A percentile compares a stretch with the other conserved stretches of the same genome.
phyloP scores from a whole-genome alignment of 2,797 vertebrate species.

The Lepilemur ruficaudatus region DNA sequence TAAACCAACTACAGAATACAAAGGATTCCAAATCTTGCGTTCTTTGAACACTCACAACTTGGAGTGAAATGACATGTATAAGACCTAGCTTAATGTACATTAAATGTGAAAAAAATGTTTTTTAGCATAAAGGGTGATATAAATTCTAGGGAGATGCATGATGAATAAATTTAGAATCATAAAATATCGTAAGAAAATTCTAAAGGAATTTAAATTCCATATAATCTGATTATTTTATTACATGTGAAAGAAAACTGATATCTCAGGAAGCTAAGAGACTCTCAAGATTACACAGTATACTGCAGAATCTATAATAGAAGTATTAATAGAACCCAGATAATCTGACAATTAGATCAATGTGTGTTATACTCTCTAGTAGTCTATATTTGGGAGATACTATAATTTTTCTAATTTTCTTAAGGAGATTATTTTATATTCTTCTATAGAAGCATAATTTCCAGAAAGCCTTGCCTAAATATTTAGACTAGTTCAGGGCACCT shows the following conservation, averaged over 20 bases:
- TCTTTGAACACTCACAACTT: not conserved
- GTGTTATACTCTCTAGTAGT: not conserved
- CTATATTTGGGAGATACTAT: not conserved
- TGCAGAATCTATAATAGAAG: not conserved
- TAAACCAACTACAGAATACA: not conserved
- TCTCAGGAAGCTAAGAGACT: not conserved
- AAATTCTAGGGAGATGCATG: not conserved
- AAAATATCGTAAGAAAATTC: not conserved
- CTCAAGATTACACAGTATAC: not conserved
- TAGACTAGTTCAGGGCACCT: not conserved
- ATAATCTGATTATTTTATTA: not conserved
- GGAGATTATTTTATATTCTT: conserved; percentile 20
- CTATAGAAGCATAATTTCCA: not conserved
- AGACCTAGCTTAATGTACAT: not conserved
- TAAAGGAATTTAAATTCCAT: not conserved
- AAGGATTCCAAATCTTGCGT: conserved; percentile 3
- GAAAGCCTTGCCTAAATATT: not conserved
- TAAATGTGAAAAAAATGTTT: not conserved
- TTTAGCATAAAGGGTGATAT: not conserved
- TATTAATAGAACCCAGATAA: not conserved
- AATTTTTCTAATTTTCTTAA: not conserved
- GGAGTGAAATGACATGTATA: not conserved
- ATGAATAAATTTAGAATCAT: conserved; percentile 11
- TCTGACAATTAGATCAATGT: not conserved
- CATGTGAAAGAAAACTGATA: not conserved